These are phyloP conservation scores for rabbit (Oryctolagus cuniculus) DNA, from an alignment of 2,113 vertebrate genomes.

Conservation along the genomic window mOryCun1.1 NC_091436.1:70916501-70917000, in stretches of 20 bases:
- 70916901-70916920: background rate
- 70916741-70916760: constrained; percentile 22
- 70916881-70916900: background rate
- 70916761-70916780: background rate
- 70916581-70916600: background rate
- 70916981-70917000: no score
- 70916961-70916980: background rate
- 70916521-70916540: background rate
- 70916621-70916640: constrained; percentile 9
- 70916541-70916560: background rate
- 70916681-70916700: background rate
- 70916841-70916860: background rate
- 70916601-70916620: background rate
- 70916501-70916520: background rate
- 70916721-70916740: background rate
- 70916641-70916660: background rate
- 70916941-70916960: constrained; percentile 26
- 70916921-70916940: background rate
- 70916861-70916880: background rate
- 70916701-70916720: background rate
- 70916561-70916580: constrained; percentile 24
- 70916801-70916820: constrained; percentile 3
- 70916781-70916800: background rate
- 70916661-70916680: background rate
- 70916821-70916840: background rate